Percentiles rank a stretch among this genome's conserved stretches.
Conservation (phyloP, 2,113 vertebrate species). For the Tragelaphus scriptus region DNA sequence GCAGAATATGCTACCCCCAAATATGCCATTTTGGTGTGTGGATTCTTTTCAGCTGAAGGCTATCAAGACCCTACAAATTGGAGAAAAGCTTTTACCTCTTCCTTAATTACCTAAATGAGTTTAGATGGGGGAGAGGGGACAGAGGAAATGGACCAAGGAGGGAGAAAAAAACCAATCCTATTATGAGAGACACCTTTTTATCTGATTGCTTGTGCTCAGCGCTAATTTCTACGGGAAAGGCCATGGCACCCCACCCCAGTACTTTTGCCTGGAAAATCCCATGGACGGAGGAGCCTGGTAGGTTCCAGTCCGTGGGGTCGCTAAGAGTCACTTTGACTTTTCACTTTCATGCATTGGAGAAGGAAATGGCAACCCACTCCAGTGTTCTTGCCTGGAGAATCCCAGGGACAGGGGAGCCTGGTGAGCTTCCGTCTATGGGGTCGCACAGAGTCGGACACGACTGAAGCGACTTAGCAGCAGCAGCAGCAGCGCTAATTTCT, state of each 20-base stretch:
- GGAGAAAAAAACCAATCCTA: neutral
- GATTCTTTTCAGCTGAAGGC: neutral
- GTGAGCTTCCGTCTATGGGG: too few relatives aligned
- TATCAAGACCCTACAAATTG: neutral
- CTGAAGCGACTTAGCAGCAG: too few relatives aligned
- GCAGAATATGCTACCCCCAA: neutral
- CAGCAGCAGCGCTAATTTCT: neutral
- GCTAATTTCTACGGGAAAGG: neutral
- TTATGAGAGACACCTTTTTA: neutral
- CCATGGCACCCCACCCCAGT: too few relatives aligned
- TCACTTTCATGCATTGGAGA: too few relatives aligned
- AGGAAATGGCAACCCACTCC: too few relatives aligned
- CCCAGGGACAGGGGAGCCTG: too few relatives aligned
- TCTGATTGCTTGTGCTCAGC: neutral
- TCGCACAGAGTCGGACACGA: too few relatives aligned
- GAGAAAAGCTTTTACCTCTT: neutral
- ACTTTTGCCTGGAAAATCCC: too few relatives aligned
- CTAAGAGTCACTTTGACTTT: too few relatives aligned
- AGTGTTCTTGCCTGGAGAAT: too few relatives aligned
- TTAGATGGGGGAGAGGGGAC: neutral
- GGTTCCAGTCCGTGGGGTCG: too few relatives aligned
- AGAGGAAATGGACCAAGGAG: neutral
- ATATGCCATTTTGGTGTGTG: neutral
- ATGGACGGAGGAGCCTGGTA: too few relatives aligned
- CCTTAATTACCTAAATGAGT: neutral